Evolutionary conservation across 2,113 vertebrate genomes (phyloP).

Genomic region (Erinaceus europaeus): DNA sequence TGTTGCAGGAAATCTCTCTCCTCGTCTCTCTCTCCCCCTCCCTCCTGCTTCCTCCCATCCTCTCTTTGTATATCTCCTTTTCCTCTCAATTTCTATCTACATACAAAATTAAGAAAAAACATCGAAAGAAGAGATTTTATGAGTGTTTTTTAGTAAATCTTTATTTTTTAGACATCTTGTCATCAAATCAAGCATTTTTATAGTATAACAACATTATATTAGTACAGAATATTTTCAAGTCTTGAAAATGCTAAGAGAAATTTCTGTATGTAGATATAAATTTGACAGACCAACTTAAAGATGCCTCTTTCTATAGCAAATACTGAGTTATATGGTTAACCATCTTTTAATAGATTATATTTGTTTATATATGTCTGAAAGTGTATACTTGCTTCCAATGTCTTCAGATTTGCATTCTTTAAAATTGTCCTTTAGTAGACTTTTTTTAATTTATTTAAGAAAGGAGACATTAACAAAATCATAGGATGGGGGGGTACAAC

Average conservation of each 20-base stretch:
- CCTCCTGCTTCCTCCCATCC: too few species aligned
- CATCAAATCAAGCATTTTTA: too few species aligned
- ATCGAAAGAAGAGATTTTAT: too few species aligned
- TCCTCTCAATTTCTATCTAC: too few species aligned
- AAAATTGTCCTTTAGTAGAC: neutral
- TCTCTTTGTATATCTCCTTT: too few species aligned
- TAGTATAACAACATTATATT: neutral
- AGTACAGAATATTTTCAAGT: constrained; percentile 9
- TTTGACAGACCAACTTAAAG: neutral
- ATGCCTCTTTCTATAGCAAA: neutral
- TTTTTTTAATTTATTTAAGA: neutral
- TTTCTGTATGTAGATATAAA: neutral
- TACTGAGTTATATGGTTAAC: constrained; percentile 45
- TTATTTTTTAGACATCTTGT: too few species aligned
- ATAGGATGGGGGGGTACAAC: too few species aligned
- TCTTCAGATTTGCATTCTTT: constrained; percentile 1
- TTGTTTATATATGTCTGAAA: neutral
- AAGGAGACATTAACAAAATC: too few species aligned
- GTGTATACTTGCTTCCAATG: neutral
- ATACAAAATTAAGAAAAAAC: too few species aligned
- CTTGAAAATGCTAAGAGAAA: neutral
- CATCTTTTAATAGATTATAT: constrained; percentile 31
- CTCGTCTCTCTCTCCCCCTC: too few species aligned
- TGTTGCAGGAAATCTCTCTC: too few species aligned
- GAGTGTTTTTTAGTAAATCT: too few species aligned